A percentile compares a stretch with the other conserved stretches of the same genome.
Conservation (phyloP, 35 echinoderm and acorn worm species). For the Amphiura filiformis region DNA sequence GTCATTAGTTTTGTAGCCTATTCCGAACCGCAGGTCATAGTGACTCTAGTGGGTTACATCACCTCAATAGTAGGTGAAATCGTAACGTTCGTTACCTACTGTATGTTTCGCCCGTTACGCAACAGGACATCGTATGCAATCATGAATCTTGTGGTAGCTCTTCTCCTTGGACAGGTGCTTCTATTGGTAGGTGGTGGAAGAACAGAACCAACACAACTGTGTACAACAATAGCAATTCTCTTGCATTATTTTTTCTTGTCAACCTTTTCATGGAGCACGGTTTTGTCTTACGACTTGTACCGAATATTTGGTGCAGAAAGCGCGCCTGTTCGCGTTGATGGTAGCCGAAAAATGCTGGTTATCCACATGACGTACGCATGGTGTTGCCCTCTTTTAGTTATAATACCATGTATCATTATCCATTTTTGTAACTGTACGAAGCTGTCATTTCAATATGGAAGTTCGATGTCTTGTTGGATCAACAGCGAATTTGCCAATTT, state of each 20-base stretch:
- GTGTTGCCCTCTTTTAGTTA: background rate
- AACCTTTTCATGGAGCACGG: constrained; percentile 5
- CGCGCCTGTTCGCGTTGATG: background rate
- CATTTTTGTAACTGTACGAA: background rate
- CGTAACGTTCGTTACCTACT: constrained; percentile 14
- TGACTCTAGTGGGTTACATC: background rate
- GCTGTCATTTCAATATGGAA: background rate
- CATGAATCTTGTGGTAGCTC: constrained; percentile 3
- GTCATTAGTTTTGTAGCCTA: background rate
- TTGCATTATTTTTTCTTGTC: constrained; percentile 17
- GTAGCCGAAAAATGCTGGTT: background rate
- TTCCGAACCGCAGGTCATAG: background rate
- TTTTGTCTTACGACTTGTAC: background rate
- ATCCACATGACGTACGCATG: background rate
- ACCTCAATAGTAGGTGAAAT: background rate
- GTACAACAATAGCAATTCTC: background rate
- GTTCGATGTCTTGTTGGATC: background rate
- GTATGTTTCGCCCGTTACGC: background rate
- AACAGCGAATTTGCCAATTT: background rate
- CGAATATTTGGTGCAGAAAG: background rate
- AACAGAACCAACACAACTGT: background rate
- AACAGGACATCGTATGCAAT: background rate
- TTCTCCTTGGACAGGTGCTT: constrained; percentile 11
- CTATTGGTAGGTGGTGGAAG: constrained; percentile 1
- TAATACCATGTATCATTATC: background rate